A percentile compares a stretch with the other conserved stretches of the same genome.
Conservation (phyloP, 2,797 vertebrate genomes). For the Melanotaenia maccullochi region DNA sequence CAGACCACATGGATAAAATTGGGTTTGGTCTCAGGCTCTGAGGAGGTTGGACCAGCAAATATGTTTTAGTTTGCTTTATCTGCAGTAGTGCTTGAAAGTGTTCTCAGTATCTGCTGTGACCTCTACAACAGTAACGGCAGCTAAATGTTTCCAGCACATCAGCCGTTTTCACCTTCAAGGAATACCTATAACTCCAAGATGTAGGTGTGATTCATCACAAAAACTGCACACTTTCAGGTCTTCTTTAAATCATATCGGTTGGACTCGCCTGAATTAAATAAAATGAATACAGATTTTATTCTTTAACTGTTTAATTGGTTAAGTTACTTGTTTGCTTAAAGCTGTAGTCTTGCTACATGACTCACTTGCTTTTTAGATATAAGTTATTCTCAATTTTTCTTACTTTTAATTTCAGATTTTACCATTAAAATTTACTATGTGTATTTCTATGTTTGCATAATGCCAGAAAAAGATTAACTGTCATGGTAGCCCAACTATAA, state of each 20-base stretch:
- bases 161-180: background rate
- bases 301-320: background rate
- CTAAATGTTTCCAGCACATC: background rate
- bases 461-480: no score
- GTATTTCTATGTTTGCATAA: background rate
- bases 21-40: background rate
- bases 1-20: background rate
- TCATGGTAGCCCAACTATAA: no score
- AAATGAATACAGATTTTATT: background rate
- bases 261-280: no score
- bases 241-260: background rate
- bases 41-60: background rate
- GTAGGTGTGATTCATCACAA: background rate
- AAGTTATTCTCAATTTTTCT: background rate
- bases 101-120: conserved; percentile 1
- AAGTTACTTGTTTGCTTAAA: background rate
- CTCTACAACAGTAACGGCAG: conserved; percentile 1
- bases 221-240: background rate
- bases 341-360: background rate
- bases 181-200: background rate
- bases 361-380: background rate
- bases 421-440: background rate
- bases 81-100: conserved; percentile 13
- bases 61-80: background rate
- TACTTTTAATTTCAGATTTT: background rate